Percentiles rank a stretch among this genome's conserved stretches.
These are phyloP conservation scores for Cnemophilus loriae DNA, from an alignment of 2,113 vertebrate genomes.

Conservation along the genomic window DNA sequence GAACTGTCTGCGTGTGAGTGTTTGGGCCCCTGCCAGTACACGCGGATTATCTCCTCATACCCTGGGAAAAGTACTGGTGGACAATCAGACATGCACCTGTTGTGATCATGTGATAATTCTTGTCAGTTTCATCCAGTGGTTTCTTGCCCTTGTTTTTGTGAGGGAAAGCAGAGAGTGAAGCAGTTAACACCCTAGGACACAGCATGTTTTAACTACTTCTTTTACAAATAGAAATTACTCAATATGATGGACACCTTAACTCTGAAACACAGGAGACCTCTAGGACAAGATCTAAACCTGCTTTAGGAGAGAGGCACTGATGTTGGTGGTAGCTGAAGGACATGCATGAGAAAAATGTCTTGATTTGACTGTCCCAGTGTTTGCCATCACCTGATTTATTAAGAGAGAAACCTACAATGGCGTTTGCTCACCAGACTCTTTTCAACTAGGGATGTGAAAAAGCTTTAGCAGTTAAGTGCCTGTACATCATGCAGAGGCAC, in stretches of 20 bases:
- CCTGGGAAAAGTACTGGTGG: background rate
- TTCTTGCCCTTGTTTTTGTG: background rate
- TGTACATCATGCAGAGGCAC: background rate
- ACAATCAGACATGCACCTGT: background rate
- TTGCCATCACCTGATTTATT: background rate
- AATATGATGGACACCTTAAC: too few relatives aligned
- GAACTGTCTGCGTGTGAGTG: background rate
- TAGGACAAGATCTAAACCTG: background rate
- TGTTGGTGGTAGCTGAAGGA: background rate
- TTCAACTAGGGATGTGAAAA: fast-evolving
- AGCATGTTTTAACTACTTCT: background rate
- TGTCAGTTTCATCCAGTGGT: background rate
- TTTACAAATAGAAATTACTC: background rate
- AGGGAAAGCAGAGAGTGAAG: background rate
- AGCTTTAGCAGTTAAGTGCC: background rate
- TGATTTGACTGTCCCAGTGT: background rate
- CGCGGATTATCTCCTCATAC: background rate
- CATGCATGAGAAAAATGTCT: background rate
- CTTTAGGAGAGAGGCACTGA: background rate
- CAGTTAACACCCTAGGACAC: background rate
- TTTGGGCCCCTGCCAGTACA: background rate
- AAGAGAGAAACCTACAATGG: background rate
- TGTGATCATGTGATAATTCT: background rate
- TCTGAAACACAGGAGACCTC: background rate
- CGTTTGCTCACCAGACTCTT: background rate